phyloP scores from a whole-genome alignment of 2,797 vertebrate species.

The Lepus townsendii region DNA sequence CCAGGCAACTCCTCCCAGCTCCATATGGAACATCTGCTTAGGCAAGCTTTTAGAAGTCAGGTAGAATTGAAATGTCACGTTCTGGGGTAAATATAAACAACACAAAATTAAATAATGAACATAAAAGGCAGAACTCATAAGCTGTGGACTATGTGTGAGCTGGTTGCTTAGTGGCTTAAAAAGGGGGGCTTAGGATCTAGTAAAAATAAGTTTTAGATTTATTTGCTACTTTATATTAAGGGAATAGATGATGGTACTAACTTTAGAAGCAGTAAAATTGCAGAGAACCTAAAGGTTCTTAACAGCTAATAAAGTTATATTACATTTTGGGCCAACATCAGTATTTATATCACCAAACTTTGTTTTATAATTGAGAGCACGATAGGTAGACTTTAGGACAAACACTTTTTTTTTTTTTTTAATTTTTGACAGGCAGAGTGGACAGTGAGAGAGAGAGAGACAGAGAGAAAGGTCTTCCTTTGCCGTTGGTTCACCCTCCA shows the following conservation, averaged over 20 bases:
- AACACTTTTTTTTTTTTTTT: no score
- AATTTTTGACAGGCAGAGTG: no score
- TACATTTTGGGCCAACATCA: not conserved
- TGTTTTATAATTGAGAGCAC: not conserved
- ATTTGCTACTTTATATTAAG: not conserved
- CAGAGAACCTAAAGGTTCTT: not conserved
- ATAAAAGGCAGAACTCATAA: not conserved
- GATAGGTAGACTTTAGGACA: not conserved
- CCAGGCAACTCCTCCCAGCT: conserved; percentile 46
- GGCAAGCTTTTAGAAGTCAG: conserved; percentile 66
- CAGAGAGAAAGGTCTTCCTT: no score
- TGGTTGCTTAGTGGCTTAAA: not conserved
- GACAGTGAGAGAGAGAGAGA: no score
- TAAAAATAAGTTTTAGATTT: not conserved
- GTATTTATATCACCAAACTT: not conserved
- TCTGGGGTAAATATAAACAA: conserved; percentile 62
- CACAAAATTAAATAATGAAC: conserved; percentile 63
- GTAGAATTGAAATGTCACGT: conserved; percentile 69
- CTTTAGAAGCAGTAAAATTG: not conserved
- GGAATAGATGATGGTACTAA: not conserved
- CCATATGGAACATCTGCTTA: conserved; percentile 64
- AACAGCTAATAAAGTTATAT: no score
- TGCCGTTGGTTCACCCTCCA: no score
- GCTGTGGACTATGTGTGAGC: not conserved
- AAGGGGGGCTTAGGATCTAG: not conserved